Evolutionary conservation across 2,797 vertebrate genomes (phyloP).

Genomic region (Australoheros facetus): DNA sequence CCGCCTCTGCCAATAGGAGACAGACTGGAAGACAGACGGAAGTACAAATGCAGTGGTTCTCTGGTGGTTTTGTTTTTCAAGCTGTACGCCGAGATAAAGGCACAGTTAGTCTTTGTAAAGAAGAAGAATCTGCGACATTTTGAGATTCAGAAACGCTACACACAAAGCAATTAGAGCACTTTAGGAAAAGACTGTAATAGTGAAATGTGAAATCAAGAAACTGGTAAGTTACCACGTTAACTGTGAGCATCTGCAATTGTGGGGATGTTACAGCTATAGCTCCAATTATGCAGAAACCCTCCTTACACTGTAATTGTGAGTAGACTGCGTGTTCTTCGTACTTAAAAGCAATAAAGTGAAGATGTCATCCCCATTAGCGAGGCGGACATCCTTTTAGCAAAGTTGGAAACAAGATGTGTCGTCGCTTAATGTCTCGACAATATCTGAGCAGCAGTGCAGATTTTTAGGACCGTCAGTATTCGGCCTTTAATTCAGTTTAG

Average conservation of each 20-base stretch:
- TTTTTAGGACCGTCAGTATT: not conserved
- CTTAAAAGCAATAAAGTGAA: not conserved
- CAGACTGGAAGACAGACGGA: conserved; percentile 17
- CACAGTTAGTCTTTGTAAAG: conserved; percentile 5
- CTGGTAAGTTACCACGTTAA: not conserved
- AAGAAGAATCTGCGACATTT: not conserved
- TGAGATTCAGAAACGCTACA: not conserved
- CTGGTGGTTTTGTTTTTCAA: conserved; percentile 14
- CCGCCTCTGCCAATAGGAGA: conserved; percentile 7
- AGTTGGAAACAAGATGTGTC: not conserved
- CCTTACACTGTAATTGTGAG: not conserved
- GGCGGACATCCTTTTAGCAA: not conserved
- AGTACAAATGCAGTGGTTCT: conserved; percentile 29
- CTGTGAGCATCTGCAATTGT: not conserved
- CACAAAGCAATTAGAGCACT: not conserved
- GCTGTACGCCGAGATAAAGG: conserved; percentile 4
- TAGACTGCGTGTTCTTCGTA: not conserved
- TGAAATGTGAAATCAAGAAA: not conserved
- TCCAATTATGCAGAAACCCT: not conserved
- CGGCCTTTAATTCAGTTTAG: not conserved
- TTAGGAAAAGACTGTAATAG: not conserved
- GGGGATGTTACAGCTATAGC: not conserved
- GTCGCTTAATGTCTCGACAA: not conserved
- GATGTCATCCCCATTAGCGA: not conserved
- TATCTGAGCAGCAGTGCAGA: not conserved